Base-by-base conservation (phyloP, 2,888 invertebrate species). In the Tenthredo amoena region DNA sequence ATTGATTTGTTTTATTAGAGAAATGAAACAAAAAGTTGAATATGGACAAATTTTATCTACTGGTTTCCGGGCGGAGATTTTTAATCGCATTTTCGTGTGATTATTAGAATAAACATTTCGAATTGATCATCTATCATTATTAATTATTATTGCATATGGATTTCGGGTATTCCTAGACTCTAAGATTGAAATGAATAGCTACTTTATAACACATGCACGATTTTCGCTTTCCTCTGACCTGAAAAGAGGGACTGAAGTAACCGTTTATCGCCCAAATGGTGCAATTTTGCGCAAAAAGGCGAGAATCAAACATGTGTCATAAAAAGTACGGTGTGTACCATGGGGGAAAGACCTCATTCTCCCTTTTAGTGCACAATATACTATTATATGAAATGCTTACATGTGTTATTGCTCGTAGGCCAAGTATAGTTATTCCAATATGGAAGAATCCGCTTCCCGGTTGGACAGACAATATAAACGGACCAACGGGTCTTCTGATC, bases 391-490 rank as follows among this genome's bases (percentile, higher is more conserved):
- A 47, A 47, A 26, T 77, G 7, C 12, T 77, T 10, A 34, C 10
- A 31, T 18, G 4, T 31, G 50, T 77, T 12, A 9, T 77, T 9
- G 7, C 15, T 31, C 50, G 31, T 68, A 93, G 93, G 81, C 93
- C 93, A 3, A 93, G 93, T 58, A 91, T 93, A 96, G 97, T 99
- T 34, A 97, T 98, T 86, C 98, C 98, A 1, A 95, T 97, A 72
- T 97, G 97, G 97, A 96, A 96, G 90, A 97, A 97, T 65, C 98
- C 98, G 0, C 91, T 97, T 0, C 97, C 97, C 0, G 98, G 97
- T 7, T 98, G 98, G 98, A 98, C 98, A 0, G 98, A 99, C 92
- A 99, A 98, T 90, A 97, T 98, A 85, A 98, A 98, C 91, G 98
- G 98, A n/a, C 98, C 98, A 0, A 97, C 97, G 0, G 98, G 98